Evolutionary conservation across 2,113 vertebrate genomes (phyloP), one percentile per base, ranked within the genome.

Genomic region (Oenanthe oenanthe): DNA sequence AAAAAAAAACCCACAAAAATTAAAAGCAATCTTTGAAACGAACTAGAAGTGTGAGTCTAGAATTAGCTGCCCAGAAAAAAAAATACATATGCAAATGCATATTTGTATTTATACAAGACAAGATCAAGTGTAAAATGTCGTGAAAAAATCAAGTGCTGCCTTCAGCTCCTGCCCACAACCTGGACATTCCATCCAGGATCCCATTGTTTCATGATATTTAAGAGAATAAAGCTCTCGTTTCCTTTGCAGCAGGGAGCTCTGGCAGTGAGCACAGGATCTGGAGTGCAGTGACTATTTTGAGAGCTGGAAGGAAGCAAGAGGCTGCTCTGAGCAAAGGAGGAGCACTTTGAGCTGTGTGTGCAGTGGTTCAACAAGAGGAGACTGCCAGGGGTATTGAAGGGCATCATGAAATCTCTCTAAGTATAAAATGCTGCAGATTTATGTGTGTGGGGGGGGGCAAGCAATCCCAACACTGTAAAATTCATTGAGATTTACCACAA

Each of bases 221-320:
- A 89, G 75, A 94, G 89, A 96, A 97, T 89, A 95, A 94, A 96
- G 90, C 91, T 50, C 72, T 88, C 8, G 13, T 93, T 97, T 97
- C 97, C 96, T 93, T 13, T 94, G 84, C 81, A 96, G 95, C 89
- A 8, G 95, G 95, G 89, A 94, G 93, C 86, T 89, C 92, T 95
- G 93, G 89, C 94, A 96, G 17, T 13, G 53, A 85, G 91, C 83
- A 81, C 1, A 6, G 86, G 94, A 93, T 94, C 63, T 1, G 6
- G 90, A 90, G 77, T 38, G 28, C 4, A 38, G 89, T 24, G 95
- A 83, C 95, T 97, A 97, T 97, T 97, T 96, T 94, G 85, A 89
- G 95, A 82, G 72, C 72, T 95, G 95, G 92, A 95, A 96, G 96
- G 97, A 96, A 97, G 92, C 92, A 82, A 43, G 88, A 65, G 70